Evolutionary conservation across 2,888 invertebrate genomes (phyloP).

Genomic region (Tinea pellionella): DNA sequence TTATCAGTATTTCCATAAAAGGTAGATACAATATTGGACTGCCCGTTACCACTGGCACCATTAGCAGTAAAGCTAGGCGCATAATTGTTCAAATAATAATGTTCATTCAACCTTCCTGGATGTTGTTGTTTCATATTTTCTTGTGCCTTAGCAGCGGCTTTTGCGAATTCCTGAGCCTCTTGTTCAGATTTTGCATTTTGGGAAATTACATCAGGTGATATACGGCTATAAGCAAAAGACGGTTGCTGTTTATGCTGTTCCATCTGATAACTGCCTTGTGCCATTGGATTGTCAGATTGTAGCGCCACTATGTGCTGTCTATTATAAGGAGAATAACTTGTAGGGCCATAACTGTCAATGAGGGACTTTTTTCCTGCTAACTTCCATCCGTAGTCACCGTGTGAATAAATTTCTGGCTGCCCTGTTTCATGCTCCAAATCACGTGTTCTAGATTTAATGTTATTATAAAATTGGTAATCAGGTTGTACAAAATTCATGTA

Average conservation of each 20-base stretch:
- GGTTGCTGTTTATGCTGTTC: conserved; percentile 41
- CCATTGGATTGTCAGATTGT: conserved; percentile 36
- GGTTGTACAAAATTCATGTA: conserved; percentile 51
- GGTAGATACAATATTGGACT: conserved; percentile 16
- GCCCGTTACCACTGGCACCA: neutral
- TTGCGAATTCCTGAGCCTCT: conserved; percentile 53
- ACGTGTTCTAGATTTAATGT: conserved; percentile 33
- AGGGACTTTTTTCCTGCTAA: conserved; percentile 44
- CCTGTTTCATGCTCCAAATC: conserved; percentile 42
- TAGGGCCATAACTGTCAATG: conserved; percentile 29
- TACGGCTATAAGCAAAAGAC: conserved; percentile 22
- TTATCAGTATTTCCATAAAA: conserved; percentile 36
- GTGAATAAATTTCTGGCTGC: conserved; percentile 44
- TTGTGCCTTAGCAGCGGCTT: conserved; percentile 55
- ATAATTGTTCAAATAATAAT: conserved; percentile 16
- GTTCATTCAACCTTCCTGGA: conserved; percentile 20
- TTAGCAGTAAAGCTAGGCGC: conserved; percentile 10
- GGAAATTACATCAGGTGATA: conserved; percentile 1
- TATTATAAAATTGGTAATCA: conserved; percentile 38
- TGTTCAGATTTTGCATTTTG: conserved; percentile 41
- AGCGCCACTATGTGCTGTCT: conserved; percentile 34
- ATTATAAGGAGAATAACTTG: conserved; percentile 26
- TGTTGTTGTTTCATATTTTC: conserved; percentile 49
- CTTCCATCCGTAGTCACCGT: conserved; percentile 64
- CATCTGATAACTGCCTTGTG: conserved; percentile 52